These are phyloP conservation scores for Pituophis catenifer DNA, from an alignment of 2,113 vertebrate genomes.

Conservation along the genomic window DNA sequence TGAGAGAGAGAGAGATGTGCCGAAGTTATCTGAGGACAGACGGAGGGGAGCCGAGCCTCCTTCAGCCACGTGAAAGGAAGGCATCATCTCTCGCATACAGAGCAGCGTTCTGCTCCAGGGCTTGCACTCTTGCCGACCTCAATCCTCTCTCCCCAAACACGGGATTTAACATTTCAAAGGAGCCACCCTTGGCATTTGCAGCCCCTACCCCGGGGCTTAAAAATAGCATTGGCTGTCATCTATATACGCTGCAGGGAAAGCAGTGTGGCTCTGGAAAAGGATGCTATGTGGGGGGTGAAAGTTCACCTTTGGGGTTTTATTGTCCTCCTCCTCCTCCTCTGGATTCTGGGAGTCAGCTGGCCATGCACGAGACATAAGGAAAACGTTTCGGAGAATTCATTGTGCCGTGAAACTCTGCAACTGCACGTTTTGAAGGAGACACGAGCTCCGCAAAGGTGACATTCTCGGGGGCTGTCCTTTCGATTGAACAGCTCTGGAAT, in stretches of 20 bases:
- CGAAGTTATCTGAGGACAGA: not conserved
- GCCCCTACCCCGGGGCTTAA: constrained; percentile 33
- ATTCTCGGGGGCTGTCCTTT: not conserved
- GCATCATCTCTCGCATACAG: not conserved
- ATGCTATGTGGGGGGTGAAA: not conserved
- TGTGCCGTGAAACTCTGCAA: not conserved
- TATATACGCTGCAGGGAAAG: constrained; percentile 20
- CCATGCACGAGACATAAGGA: not conserved
- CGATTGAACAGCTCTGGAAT: not conserved
- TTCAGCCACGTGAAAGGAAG: constrained; percentile 8
- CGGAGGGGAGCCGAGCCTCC: not conserved
- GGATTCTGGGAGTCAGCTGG: not conserved
- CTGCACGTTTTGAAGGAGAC: not conserved
- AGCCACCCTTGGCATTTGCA: constrained; percentile 25
- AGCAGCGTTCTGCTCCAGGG: not conserved
- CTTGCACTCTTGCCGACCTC: not conserved
- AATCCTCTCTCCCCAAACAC: constrained; percentile 31
- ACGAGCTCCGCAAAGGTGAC: not conserved
- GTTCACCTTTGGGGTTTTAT: not conserved
- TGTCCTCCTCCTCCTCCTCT: not conserved
- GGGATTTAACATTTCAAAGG: constrained; percentile 58
- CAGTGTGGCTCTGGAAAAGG: constrained; percentile 21
- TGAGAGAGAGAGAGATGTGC: not conserved
- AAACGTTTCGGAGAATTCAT: not conserved
- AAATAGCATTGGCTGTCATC: constrained; percentile 25